Evolutionary conservation across 1,140 invertebrate genomes (phyloP).

Genomic region (Chrysomallon squamiferum): DNA sequence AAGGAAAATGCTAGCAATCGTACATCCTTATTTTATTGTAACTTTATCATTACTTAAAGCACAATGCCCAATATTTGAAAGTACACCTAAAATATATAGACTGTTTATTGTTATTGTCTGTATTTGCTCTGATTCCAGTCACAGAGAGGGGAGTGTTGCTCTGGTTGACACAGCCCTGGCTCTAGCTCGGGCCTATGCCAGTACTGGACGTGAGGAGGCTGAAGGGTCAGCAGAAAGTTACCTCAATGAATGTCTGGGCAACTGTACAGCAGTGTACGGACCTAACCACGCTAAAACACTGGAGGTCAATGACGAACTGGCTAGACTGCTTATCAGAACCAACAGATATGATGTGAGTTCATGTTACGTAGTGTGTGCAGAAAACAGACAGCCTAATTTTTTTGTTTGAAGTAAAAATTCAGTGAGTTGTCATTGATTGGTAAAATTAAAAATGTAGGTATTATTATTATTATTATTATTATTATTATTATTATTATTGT

Average conservation of each 20-base stretch:
- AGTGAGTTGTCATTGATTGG: too few relatives aligned
- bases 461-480: too few relatives aligned
- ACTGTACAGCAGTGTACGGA: conserved; percentile 48
- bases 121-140: too few relatives aligned
- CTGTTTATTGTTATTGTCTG: too few relatives aligned
- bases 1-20: too few relatives aligned
- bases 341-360: conserved; percentile 46
- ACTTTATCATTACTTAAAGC: too few relatives aligned
- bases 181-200: conserved; percentile 51
- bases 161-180: conserved; percentile 51
- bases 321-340: conserved; percentile 48
- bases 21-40: too few relatives aligned
- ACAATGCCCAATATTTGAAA: too few relatives aligned
- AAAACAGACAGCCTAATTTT: not conserved
- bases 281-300: conserved; percentile 55
- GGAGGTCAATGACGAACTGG: conserved; percentile 55
- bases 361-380: not conserved
- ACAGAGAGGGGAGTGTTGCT: conserved; percentile 46
- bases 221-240: conserved; percentile 61
- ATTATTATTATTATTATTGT: too few relatives aligned
- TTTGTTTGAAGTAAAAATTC: too few relatives aligned
- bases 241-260: conserved; percentile 53
- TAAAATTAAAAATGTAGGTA: too few relatives aligned
- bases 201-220: conserved; percentile 50
- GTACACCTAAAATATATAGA: too few relatives aligned